Conservation (phyloP, 2,113 vertebrate genomes). For the Calyptommatus sinebrachiatus region DNA sequence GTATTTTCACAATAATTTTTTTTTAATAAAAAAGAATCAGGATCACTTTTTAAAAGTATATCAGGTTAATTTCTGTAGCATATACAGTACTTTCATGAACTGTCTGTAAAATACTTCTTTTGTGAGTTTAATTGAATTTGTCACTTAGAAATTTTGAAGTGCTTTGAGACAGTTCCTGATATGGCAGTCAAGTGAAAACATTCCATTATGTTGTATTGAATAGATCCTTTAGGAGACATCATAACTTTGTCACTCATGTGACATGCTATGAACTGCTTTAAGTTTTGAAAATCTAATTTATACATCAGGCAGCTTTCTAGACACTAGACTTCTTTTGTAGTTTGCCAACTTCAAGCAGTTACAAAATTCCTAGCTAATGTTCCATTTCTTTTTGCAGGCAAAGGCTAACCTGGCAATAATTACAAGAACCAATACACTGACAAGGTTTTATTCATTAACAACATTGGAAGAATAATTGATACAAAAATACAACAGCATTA, state of each 20-base stretch:
- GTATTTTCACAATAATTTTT: too few species aligned
- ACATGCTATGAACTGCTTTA: background rate
- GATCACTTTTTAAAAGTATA: conserved; percentile 17
- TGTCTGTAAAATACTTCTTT: conserved; percentile 25
- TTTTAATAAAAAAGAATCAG: background rate
- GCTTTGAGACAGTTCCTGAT: conserved; percentile 19
- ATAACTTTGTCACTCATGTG: background rate
- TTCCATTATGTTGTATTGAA: background rate
- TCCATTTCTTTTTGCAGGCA: too few species aligned
- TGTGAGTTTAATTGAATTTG: conserved; percentile 28
- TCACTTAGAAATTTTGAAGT: conserved; percentile 20
- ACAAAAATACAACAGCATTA: too few species aligned
- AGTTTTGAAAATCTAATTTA: background rate
- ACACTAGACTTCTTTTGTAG: too few species aligned
- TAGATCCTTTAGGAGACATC: background rate
- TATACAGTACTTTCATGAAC: conserved; percentile 11
- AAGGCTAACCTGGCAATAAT: too few species aligned
- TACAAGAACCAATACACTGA: too few species aligned
- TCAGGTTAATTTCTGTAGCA: background rate
- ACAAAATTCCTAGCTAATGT: background rate
- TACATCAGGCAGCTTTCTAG: too few species aligned
- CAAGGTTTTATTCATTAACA: too few species aligned
- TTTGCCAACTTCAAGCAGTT: background rate
- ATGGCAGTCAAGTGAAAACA: background rate
- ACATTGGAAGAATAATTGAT: too few species aligned